Evolutionary conservation across 2,888 invertebrate species (phyloP).

Genomic region (Rhodophaea formosa): DNA sequence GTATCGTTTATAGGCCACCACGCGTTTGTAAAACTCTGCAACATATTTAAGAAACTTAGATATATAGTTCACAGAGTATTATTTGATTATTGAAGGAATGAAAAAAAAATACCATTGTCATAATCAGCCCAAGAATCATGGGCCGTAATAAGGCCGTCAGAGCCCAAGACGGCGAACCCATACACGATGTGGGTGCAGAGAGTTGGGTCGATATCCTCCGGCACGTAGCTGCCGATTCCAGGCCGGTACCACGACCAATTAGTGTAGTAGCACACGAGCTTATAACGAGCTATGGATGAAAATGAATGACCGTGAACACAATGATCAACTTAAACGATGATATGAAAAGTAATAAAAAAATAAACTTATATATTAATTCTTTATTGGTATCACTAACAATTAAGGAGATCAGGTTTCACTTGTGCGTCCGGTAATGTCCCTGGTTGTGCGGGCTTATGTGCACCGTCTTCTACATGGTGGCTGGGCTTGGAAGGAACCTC

Average conservation of each 20-base stretch:
- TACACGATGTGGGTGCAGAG: constrained; percentile 96
- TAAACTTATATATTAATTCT: constrained; percentile 42
- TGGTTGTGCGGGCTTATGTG: constrained; percentile 10
- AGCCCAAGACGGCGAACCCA: constrained; percentile 95
- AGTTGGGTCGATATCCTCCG: constrained; percentile 92
- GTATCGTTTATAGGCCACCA: constrained; percentile 87
- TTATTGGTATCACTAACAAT: constrained; percentile 46
- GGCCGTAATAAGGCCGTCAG: constrained; percentile 88
- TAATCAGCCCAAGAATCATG: constrained; percentile 96
- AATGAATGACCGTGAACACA: constrained; percentile 12
- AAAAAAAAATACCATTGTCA: constrained; percentile 84
- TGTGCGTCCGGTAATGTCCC: constrained; percentile 43
- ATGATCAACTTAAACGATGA: constrained; percentile 11
- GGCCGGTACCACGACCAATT: constrained; percentile 97
- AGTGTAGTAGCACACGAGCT: constrained; percentile 94
- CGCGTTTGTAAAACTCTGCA: constrained; percentile 90
- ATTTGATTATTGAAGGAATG: background rate
- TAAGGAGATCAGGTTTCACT: constrained; percentile 54
- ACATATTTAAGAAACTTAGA: background rate
- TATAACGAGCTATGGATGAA: constrained; percentile 82
- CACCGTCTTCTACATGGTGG: constrained; percentile 27
- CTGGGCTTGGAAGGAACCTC: constrained; percentile 23
- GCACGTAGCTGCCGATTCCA: constrained; percentile 90
- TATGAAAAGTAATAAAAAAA: constrained; percentile 7
- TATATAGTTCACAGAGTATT: background rate